These are phyloP conservation scores for Syngnathus rostellatus DNA, from an alignment of 2,797 vertebrate species.

Conservation along the genomic window DNA sequence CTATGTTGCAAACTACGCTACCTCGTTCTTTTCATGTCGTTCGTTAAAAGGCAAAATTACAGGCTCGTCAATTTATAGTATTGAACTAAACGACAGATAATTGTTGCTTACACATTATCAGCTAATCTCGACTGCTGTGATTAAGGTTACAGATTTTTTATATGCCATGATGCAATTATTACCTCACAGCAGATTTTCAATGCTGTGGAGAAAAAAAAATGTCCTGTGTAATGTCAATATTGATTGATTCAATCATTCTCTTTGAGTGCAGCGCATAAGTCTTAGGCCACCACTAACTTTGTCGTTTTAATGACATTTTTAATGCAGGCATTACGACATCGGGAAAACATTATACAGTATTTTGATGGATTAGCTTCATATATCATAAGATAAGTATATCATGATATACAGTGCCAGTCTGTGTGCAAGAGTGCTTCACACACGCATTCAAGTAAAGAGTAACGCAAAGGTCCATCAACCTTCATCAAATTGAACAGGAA, in stretches of 20 bases:
- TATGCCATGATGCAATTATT: background rate
- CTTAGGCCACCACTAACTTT: background rate
- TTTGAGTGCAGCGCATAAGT: background rate
- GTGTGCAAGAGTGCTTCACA: background rate
- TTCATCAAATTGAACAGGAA: background rate
- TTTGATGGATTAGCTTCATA: background rate
- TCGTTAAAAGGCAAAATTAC: background rate
- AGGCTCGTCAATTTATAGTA: background rate
- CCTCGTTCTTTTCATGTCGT: background rate
- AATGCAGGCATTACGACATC: background rate
- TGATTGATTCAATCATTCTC: background rate
- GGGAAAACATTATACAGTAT: background rate
- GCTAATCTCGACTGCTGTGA: background rate
- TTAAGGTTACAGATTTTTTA: background rate
- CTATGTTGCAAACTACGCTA: background rate
- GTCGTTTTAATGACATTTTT: background rate
- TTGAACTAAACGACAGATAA: background rate
- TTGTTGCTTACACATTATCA: background rate
- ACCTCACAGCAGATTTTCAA: background rate
- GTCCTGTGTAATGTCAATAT: background rate
- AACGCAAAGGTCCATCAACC: background rate
- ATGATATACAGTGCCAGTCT: background rate
- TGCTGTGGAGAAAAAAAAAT: background rate
- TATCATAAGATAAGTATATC: background rate
- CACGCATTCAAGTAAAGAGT: background rate